phyloP scores from a whole-genome alignment of 2,113 vertebrate genomes.

The Mus spicilegus region DNA sequence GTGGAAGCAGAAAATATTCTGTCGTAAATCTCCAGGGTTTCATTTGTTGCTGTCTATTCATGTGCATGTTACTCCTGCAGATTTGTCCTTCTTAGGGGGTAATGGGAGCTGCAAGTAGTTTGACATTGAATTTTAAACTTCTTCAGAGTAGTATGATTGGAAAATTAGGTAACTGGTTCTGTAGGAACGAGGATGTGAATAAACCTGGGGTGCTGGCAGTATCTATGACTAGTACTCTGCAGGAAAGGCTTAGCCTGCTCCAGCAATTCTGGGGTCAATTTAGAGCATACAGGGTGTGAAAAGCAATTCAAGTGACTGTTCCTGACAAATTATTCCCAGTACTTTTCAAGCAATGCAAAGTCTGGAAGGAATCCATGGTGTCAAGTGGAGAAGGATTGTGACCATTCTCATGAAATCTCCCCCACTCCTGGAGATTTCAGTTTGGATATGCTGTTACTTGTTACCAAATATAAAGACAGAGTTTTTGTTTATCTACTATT shows the following conservation, averaged over 20 bases:
- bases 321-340: background rate
- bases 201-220: background rate
- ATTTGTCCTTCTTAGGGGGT: background rate
- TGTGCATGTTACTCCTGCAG: background rate
- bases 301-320: background rate
- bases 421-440: conserved; percentile 7
- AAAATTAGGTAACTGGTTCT: background rate
- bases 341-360: background rate
- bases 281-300: background rate
- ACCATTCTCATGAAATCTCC: conserved; percentile 37
- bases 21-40: background rate
- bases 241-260: background rate
- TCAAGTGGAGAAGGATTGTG: background rate
- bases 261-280: background rate
- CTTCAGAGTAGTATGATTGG: background rate
- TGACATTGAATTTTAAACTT: background rate
- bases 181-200: background rate
- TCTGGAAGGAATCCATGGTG: background rate
- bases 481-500: background rate
- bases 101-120: background rate
- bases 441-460: background rate
- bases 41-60: background rate
- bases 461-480: background rate
- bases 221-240: background rate
- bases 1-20: background rate